These are phyloP conservation scores for Megaceryle torquata DNA, from an alignment of 2,113 vertebrate genomes.

Conservation along the genomic window DNA sequence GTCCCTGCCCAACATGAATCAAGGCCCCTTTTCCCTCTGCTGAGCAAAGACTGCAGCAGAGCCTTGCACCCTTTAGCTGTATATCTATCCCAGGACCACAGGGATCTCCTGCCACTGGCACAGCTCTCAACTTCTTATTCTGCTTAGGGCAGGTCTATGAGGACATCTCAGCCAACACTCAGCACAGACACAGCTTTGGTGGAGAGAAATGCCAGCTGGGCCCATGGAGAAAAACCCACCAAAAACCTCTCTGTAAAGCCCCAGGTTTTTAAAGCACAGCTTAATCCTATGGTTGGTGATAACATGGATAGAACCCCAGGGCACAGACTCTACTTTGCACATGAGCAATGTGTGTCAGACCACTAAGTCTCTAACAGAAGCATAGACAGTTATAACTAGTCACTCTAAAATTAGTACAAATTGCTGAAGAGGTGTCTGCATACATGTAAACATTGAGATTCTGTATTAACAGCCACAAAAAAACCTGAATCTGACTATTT, in stretches of 20 bases:
- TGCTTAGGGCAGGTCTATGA: neutral
- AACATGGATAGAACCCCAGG: neutral
- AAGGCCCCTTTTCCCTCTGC: neutral
- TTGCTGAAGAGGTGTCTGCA: neutral
- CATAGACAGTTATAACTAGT: accelerated
- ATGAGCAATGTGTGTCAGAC: accelerated
- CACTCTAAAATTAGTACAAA: neutral
- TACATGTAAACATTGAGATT: neutral
- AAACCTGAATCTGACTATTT: neutral
- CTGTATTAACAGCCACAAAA: neutral
- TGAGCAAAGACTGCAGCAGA: neutral
- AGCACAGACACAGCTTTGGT: neutral
- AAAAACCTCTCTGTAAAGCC: neutral
- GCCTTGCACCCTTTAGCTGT: neutral
- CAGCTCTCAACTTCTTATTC: neutral
- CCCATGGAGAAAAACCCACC: neutral
- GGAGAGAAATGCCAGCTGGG: neutral
- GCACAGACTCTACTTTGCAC: neutral
- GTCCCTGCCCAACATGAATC: neutral
- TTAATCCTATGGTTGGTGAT: neutral
- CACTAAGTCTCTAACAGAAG: neutral
- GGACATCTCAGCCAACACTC: neutral
- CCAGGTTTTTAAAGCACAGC: neutral
- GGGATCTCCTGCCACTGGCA: neutral
- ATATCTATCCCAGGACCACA: neutral